Evolutionary conservation across 2,113 vertebrate species (phyloP), one percentile per base, ranked within the genome.

Genomic region (Rhinichthys klamathensis): DNA sequence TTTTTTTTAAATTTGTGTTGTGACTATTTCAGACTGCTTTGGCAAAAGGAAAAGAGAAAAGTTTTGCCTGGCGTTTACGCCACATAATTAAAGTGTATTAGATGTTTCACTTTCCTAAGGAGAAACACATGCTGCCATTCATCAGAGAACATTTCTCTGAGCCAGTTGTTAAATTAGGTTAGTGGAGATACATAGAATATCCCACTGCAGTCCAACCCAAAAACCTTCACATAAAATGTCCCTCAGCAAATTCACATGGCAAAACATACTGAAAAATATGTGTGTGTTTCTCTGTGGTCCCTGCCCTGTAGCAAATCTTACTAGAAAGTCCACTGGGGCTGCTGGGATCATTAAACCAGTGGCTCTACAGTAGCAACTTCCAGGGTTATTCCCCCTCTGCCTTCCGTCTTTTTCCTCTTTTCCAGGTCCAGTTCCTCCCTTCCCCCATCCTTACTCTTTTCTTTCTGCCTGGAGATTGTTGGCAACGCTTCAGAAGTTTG

Each of bases 401-500:
- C 49, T 78, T 56, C 63, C 15, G 3, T 86, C 32, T 38, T 41
- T 56, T 72, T n/a, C 38, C 72, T 70, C 61, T n/a, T 83, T 80
- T 32, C 32, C 5, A 35, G 15, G 56, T 35, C 41, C 30, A 74
- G 67, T 38, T 84, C 67, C 21, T 41, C 80, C 80, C 80, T 46
- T 54, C 80, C 81, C 58, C 63, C 67, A 61, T 18, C 21, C 72
- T 51, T 63, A 38, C 35, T 58, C 46, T 76, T n/a, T 30, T 80
- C 54, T 74, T 72, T 51, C 46, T 11, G 89, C 91, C 89, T 18
- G 30, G 82, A 88, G 89, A 84, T 58, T 76, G 88, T 58, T 90
- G 91, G 90, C 91, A 89, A 82, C 8, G 61, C 54, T 89, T 89
- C 88, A 88, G 51, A 82, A 77, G 78, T 56, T 82, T 56, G 30